Base-by-base conservation (phyloP, 2,113 vertebrate genomes). In the Tragelaphus strepsiceros region DNA sequence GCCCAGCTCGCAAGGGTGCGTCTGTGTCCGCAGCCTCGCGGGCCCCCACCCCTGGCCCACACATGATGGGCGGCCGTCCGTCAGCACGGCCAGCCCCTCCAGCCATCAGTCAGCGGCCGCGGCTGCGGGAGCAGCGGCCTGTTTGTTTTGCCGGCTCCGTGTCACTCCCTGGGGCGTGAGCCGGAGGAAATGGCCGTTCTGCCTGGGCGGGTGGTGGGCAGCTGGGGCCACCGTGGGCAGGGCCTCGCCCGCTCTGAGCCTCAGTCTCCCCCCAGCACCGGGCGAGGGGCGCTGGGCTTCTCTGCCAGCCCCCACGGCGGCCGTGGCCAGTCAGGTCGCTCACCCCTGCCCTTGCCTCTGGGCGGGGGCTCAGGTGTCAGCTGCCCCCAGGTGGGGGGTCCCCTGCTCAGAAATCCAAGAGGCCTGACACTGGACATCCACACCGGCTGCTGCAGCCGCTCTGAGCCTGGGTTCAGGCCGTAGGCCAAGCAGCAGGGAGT, bases 111-210 rank as follows among this genome's bases (percentile, higher is more conserved):
- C 98, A 97, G 97, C 97, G 95, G 97, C 83, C 58, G 46, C 13
- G 7, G 97, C 96, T 95, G 93, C 81, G 83, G 93, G 97, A 98
- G 97, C 56, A 94, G 88, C 13, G 62, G 97, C 94, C 97, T 98
- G 96, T 97, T 98, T 98, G 97, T 96, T 98, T 98, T 97, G 97
- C 96, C 96, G 97, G 97, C 96, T 98, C 97, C 4, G 32, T 95
- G 96, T 91, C 19, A 12, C 91, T 97, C 97, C 92, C 96, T 61
- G 92, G 97, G 95, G 96, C 15, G 2, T 78, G 81, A 96, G 82
- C 95, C 16, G 3, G 94, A 98, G 97, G 98, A 98, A 98, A 96
- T 93, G 94, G 83, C 78, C 88, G 80, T 96, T 97, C 96, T 97
- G 97, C 93, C 91, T 98, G 96, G 95, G 95, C 85, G 77, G 90